phyloP scores from a whole-genome alignment of 2,113 vertebrate species.

The Sciurus niger region DNA sequence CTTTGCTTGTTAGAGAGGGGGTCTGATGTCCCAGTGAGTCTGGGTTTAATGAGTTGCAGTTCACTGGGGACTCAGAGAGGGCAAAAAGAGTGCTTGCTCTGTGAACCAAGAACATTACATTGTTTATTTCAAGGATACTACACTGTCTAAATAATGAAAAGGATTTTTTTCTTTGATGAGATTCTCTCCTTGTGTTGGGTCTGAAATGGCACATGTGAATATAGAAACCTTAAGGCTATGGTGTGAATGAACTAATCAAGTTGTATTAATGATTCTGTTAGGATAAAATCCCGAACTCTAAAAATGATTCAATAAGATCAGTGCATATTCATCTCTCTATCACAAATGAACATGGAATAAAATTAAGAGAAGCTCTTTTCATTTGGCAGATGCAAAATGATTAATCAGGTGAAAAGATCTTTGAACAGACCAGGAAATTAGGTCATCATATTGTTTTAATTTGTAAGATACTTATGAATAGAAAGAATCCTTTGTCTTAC shows the following conservation, averaged over 20 bases:
- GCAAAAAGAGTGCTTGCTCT: conserved; percentile 52
- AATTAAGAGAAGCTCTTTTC: conserved; percentile 9
- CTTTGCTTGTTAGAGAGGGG: conserved; percentile 71
- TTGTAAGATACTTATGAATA: conserved; percentile 14
- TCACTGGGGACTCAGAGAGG: conserved; percentile 72
- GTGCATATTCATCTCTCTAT: conserved; percentile 17
- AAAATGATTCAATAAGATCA: conserved; percentile 53
- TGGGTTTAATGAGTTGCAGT: conserved; percentile 75
- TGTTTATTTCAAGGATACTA: conserved; percentile 46
- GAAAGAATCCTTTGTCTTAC: conserved; percentile 36
- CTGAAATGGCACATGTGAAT: conserved; percentile 1
- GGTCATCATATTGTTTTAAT: conserved; percentile 43
- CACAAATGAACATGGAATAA: conserved; percentile 47
- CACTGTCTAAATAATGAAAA: conserved; percentile 58
- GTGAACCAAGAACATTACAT: conserved; percentile 25
- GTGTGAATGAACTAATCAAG: background rate
- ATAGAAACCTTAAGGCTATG: background rate
- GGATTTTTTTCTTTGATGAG: conserved; percentile 16
- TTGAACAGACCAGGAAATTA: conserved; percentile 20
- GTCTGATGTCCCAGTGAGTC: conserved; percentile 27
- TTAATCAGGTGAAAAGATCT: conserved; percentile 51
- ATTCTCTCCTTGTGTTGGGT: conserved; percentile 10
- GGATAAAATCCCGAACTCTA: conserved; percentile 33
- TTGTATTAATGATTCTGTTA: conserved; percentile 46
- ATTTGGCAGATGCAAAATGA: background rate